Evolutionary conservation across 2,113 vertebrate species (phyloP), one percentile per base, ranked within the genome.

Genomic region (Brevimyrus niger): DNA sequence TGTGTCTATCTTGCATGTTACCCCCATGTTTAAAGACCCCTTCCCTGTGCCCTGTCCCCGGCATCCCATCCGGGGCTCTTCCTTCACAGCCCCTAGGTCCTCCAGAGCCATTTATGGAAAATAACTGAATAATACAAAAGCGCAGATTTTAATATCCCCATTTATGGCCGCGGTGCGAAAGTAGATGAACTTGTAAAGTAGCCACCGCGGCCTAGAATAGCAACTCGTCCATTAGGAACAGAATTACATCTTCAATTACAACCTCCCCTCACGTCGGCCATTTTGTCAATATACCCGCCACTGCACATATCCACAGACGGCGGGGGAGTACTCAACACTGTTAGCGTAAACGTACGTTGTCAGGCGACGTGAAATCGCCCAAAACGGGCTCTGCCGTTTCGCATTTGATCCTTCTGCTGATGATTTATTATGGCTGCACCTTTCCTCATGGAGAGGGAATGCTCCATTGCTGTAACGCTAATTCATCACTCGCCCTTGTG

Each of bases 381-480:
- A n/a, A 88, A 93, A 91, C 89, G 89, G 90, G 53, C 91, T 90
- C 92, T 94, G 93, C 92, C 94, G 92, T 90, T 89, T 91, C 91
- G 90, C 91, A 92, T 91, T 90, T 92, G 93, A 94, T 92, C 92
- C 91, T 91, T 92, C 91, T 91, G 44, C 91, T 82, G 92, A 93
- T 94, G 94, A 94, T 94, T 94, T 94, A 94, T 95, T 69, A 90
- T 87, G 27, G 88, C 90, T 90, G 53, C 88, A 90, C 53, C 91
- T 93, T 92, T 93, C 92, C 91, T 91, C 91, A 92, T 91, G 84
- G 90, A 93, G 94, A 95, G 92, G 92, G 93, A 96, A 96, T 95
- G 93, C 91, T 90, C 92, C 61, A 65, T 91, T 92, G 87, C 53
- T 89, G 92, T 87, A 92, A 89, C 92, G 94, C 95, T 94, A 94